Evolutionary conservation across 2,888 invertebrate genomes (phyloP), one percentile per base, ranked within the genome.

Genomic region (Metellina segmentata): DNA sequence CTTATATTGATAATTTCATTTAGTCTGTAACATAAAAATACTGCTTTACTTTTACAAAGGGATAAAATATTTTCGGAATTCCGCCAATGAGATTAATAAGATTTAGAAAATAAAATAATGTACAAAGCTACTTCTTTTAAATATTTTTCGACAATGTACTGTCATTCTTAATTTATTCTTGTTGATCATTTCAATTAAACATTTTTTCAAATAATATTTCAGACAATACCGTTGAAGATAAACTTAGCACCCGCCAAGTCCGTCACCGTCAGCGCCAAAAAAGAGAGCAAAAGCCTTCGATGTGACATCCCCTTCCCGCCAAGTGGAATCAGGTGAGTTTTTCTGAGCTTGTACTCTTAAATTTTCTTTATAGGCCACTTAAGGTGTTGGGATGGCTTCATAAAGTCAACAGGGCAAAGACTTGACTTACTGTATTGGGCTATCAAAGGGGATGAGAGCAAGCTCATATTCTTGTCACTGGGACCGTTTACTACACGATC

Each of bases 361-460:
- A 92, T 92, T 92, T 92, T 89, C 89, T 92, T 92, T 92, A 92
- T 92, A 92, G 91, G 75, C 91, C 91, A 92, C 91, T 92, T 92
- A 92, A 92, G 85, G 91, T 92, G 91, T 78, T 79, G 74, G 89
- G 89, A 92, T 92, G 81, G 91, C 91, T 92, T 92, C 91, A 92
- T 92, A 92, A 92, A 92, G 91, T 92, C 91, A 92, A 92, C 91
- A 92, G 89, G 88, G 88, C 88, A 83, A 79, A 88, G 88, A 81
- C 89, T 81, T 88, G 87, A 91, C 91, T 91, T 91, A 86, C 81
- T 91, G 87, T 83, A 75, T 85, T 81, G 79, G 70, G 91, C 91
- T 89, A 92, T 92, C 91, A 89, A 82, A 82, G 88, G 77, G 90
- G 86, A 90, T 86, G 85, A 92, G 85, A 79, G 88, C 69, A 70